These are phyloP conservation scores for Mystacides longicornis DNA, from an alignment of 2,888 invertebrate genomes.

Conservation along the genomic window DNA sequence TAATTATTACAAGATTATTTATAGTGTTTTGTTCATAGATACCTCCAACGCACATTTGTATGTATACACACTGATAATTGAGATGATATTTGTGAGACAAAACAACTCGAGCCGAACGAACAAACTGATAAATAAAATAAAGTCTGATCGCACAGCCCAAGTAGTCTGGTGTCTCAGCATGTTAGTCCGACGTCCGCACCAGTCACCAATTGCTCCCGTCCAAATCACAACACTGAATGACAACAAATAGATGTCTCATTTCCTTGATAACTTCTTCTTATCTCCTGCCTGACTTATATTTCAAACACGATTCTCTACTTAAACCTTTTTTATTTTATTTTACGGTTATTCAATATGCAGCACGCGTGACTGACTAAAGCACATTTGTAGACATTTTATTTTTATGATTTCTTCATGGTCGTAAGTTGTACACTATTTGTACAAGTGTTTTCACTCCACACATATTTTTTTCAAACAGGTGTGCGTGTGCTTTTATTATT, in stretches of 20 bases:
- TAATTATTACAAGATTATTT: no score
- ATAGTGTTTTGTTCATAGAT: no score
- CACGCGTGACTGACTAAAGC: conserved; percentile 11
- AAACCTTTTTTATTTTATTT: neutral
- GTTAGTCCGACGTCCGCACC: neutral
- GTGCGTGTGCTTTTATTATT: neutral
- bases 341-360: conserved; percentile 5
- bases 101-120: conserved; percentile 53
- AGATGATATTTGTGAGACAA: conserved; percentile 33
- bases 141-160: conserved; percentile 53
- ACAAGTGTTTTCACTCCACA: conserved; percentile 23
- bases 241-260: neutral
- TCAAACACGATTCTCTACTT: conserved; percentile 8
- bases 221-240: conserved; percentile 4
- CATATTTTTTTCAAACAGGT: conserved; percentile 7
- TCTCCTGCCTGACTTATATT: conserved; percentile 1
- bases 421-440: conserved; percentile 17
- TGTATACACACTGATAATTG: no score
- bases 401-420: conserved; percentile 19
- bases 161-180: conserved; percentile 32
- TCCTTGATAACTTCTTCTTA: conserved; percentile 7
- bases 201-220: neutral
- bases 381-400: conserved; percentile 10
- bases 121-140: conserved; percentile 40
- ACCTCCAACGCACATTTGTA: no score